A percentile compares a stretch with the other conserved stretches of the same genome.
Conservation (phyloP, 2,797 vertebrate genomes). For the Pelobates cultripes region DNA sequence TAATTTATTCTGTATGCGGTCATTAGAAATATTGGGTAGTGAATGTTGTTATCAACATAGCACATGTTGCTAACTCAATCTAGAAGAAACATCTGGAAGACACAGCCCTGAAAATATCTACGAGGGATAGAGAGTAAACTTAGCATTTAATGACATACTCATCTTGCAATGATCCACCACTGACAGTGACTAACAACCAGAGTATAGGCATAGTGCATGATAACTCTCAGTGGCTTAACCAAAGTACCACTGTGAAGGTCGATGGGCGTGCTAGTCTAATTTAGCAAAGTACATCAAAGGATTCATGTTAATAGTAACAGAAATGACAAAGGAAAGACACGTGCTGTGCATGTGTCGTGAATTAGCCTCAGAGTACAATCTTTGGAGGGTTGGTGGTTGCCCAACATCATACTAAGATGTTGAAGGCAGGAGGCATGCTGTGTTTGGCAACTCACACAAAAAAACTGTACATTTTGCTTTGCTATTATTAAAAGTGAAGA, state of each 20-base stretch:
- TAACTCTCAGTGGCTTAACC: neutral
- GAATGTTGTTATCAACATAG: neutral
- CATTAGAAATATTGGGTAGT: neutral
- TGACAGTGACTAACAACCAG: neutral
- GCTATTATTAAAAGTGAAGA: no score
- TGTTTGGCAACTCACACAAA: no score
- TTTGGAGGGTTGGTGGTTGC: neutral
- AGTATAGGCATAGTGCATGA: neutral
- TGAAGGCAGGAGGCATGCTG: no score
- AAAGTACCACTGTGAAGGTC: neutral
- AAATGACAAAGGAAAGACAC: neutral
- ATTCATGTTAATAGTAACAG: neutral
- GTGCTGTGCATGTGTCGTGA: neutral
- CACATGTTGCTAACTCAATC: neutral
- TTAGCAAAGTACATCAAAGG: neutral
- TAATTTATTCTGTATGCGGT: neutral
- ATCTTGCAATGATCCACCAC: neutral
- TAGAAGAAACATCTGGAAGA: neutral
- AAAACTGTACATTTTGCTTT: no score
- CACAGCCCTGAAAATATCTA: neutral
- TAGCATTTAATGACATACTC: neutral
- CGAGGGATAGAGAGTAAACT: neutral
- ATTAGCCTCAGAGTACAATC: neutral
- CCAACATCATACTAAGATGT: neutral
- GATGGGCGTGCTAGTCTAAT: neutral